phyloP scores from a whole-genome alignment of 2,888 invertebrate species.

The Drosophila testacea region DNA sequence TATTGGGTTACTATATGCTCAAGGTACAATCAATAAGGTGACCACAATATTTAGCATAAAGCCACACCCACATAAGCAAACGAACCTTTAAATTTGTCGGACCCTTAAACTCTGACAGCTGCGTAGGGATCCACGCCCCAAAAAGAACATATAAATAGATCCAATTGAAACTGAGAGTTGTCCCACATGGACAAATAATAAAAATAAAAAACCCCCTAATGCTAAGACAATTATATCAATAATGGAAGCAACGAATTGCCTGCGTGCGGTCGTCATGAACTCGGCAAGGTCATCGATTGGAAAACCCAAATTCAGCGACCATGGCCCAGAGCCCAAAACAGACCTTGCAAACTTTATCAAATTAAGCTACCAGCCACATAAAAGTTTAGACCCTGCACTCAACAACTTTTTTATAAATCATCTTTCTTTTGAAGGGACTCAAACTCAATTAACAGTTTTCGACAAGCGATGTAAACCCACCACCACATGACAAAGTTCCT shows the following conservation, averaged over 20 bases:
- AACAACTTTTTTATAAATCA: constrained; percentile 55
- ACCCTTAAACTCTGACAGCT: constrained; percentile 38
- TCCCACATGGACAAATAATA: constrained; percentile 25
- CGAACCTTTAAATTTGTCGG: neutral
- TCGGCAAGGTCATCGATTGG: constrained; percentile 33
- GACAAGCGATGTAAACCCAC: constrained; percentile 11
- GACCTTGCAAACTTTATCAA: constrained; percentile 30
- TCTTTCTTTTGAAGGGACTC: constrained; percentile 36
- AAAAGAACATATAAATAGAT: constrained; percentile 15
- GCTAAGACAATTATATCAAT: constrained; percentile 66
- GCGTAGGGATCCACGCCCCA: constrained; percentile 42
- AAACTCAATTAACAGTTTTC: constrained; percentile 65
- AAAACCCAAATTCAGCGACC: neutral
- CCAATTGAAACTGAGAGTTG: constrained; percentile 6
- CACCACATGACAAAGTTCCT: neutral
- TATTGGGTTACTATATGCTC: neutral
- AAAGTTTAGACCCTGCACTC: constrained; percentile 29
- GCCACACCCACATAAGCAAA: constrained; percentile 39
- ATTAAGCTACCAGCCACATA: constrained; percentile 48
- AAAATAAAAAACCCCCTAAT: constrained; percentile 38
- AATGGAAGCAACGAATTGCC: constrained; percentile 10
- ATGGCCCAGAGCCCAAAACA: neutral
- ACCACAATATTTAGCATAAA: constrained; percentile 44
- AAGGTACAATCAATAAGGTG: constrained; percentile 47
- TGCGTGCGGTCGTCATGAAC: constrained; percentile 46